Evolutionary conservation across 2,797 vertebrate genomes (phyloP), one percentile per base, ranked within the genome.

Genomic region (Garrulus glandarius): DNA sequence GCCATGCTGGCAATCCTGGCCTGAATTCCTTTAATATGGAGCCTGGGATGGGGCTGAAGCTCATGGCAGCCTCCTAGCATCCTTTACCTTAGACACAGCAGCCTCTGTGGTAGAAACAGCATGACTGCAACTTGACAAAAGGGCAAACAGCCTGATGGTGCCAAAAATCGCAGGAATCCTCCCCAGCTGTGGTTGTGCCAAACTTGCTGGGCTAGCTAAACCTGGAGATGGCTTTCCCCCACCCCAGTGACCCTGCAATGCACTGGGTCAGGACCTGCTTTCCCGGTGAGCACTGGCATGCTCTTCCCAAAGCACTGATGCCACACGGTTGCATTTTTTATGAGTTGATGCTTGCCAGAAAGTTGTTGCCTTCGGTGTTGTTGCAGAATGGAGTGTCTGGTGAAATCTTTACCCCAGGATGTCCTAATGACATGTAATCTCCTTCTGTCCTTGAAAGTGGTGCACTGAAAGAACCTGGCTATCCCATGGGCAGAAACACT

Each of bases 201-300:
- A 57, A 39, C 55, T 64, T 85, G 34, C 80, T 20, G 19, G 57
- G 57, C 55, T 29, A 13, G 52, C 32, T 53, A 12, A 63, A 34
- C 41, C 41, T 39, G 61, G 77, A 78, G 67, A 3, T 23, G 59
- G 20, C 86, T 76, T 67, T 55, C 29, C 29, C 50, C 20, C 7
- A 14, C 7, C 22, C 26, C 50, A 3, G n/a, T 12, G 76, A 39
- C 69, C 50, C 43, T 57, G 68, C 30, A 16, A 71, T 4, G 53
- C 70, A 19, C 29, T 13, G 63, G 49, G 50, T 49, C 3, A 11
- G 43, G 72, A 27, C 4, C 1, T 11, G 26, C 44, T 43, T 32
- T 74, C 71, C 24, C 1, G 0, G 27, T 11, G 41, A 84, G 29
- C 13, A 0, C n/a, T 18, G 26, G 7, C 3, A 3, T 21, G 43